Conservation (phyloP, 2,888 invertebrate genomes). For the Hyles lineata region DNA sequence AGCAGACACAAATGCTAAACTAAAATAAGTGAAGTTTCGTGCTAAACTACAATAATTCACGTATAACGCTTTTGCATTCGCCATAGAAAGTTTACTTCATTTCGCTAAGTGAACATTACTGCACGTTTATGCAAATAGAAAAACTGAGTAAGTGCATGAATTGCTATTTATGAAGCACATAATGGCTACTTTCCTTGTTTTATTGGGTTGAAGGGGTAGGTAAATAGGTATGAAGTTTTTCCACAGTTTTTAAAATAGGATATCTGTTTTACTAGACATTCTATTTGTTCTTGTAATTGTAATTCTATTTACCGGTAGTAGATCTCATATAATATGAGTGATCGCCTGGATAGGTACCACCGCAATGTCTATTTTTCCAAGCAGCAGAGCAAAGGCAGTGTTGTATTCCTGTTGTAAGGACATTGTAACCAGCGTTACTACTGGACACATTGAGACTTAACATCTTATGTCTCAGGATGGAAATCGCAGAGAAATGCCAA, state of each 20-base stretch:
- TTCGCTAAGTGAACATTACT: constrained; percentile 29
- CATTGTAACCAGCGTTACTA: too few species aligned
- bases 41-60: constrained; percentile 4
- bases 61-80: constrained; percentile 11
- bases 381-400: too few species aligned
- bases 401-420: too few species aligned
- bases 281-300: too few species aligned
- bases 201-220: background rate
- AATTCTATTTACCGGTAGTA: too few species aligned
- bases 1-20: background rate
- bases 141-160: constrained; percentile 21
- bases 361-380: too few species aligned
- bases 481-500: too few species aligned
- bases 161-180: constrained; percentile 19
- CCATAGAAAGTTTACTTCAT: constrained; percentile 28
- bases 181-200: constrained; percentile 8
- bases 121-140: constrained; percentile 23
- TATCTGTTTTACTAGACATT: background rate
- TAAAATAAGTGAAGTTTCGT: constrained; percentile 9
- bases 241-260: background rate
- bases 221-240: background rate
- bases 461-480: too few species aligned
- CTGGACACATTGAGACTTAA: too few species aligned
- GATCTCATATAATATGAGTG: too few species aligned
- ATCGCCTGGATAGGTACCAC: too few species aligned